Conservation (phyloP, 2,797 vertebrate species). For the Parambassis ranga region DNA sequence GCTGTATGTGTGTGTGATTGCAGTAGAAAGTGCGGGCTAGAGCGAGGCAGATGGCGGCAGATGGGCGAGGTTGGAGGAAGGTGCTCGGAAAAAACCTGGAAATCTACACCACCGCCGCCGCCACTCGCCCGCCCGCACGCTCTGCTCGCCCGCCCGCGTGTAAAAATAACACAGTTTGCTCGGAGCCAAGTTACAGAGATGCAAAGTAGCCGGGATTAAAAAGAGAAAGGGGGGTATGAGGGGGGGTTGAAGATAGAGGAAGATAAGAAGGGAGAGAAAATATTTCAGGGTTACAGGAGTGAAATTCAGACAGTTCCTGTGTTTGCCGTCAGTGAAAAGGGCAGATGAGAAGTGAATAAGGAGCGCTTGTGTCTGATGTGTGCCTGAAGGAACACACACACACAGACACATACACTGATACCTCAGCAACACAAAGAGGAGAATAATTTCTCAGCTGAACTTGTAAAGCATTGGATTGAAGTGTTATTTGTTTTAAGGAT, state of each 20-base stretch:
- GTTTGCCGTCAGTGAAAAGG: constrained; percentile 61
- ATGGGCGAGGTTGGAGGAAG: constrained; percentile 99
- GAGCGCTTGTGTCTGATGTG: constrained; percentile 21
- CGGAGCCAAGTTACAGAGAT: constrained; percentile 90
- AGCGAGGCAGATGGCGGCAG: constrained; percentile 99
- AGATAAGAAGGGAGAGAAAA: constrained; percentile 68
- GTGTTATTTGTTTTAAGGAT: constrained; percentile 25
- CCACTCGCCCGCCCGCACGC: constrained; percentile 74
- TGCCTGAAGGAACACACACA: constrained; percentile 12
- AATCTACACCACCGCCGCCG: constrained; percentile 90
- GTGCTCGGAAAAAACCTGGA: constrained; percentile 95
- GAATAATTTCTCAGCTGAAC: constrained; percentile 9
- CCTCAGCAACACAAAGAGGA: constrained; percentile 4
- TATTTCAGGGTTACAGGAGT: constrained; percentile 74
- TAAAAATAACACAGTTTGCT: constrained; percentile 97
- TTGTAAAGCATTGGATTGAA: constrained; percentile 19
- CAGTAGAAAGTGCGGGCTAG: constrained; percentile 98
- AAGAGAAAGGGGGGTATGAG: constrained; percentile 55
- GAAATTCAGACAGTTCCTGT: constrained; percentile 63
- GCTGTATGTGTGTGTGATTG: constrained; percentile 90
- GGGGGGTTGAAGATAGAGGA: constrained; percentile 58
- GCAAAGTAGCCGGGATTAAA: constrained; percentile 86
- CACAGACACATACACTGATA: constrained; percentile 2
- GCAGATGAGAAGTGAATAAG: constrained; percentile 53
- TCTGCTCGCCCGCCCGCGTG: constrained; percentile 84